Evolutionary conservation across 1,140 invertebrate genomes (phyloP).

Genomic region (Ephestia elutella): DNA sequence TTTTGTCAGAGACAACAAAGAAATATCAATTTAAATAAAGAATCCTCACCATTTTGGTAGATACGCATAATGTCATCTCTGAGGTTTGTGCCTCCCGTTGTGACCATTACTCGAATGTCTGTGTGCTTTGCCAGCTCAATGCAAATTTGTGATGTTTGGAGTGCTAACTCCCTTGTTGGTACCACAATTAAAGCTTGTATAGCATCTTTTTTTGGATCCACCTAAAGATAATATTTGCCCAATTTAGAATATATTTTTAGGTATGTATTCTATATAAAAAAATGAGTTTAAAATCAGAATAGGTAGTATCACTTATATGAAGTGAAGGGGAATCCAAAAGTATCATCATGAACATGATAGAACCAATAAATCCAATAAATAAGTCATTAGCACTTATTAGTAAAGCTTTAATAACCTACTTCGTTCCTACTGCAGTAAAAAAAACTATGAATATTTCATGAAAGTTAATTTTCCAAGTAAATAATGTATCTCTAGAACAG

Average conservation of each 20-base stretch:
- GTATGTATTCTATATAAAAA: background rate
- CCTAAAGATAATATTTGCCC: slow-evolving; percentile 47
- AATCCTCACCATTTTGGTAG: slow-evolving; percentile 90
- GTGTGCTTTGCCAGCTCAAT: slow-evolving; percentile 98
- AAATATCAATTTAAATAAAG: slow-evolving; percentile 4
- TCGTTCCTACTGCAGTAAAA: slow-evolving; percentile 5
- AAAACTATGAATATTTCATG: slow-evolving; percentile 12
- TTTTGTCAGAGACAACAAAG: too few species aligned
- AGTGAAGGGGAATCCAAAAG: slow-evolving; percentile 72
- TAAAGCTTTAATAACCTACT: too few species aligned
- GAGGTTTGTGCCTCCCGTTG: slow-evolving; percentile 98
- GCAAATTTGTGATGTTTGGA: slow-evolving; percentile 99
- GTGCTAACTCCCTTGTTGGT: slow-evolving; percentile 97
- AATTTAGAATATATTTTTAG: background rate
- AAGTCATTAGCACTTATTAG: too few species aligned
- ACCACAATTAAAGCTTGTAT: slow-evolving; percentile 99
- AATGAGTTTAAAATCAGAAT: slow-evolving; percentile 33
- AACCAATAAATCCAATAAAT: too few species aligned
- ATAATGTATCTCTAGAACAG: too few species aligned
- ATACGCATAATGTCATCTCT: slow-evolving; percentile 99
- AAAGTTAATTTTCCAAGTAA: too few species aligned
- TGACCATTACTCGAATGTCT: slow-evolving; percentile 98
- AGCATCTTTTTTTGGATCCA: slow-evolving; percentile 90
- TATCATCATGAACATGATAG: slow-evolving; percentile 48
- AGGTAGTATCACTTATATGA: slow-evolving; percentile 63